Evolutionary conservation across 2,888 invertebrate species (phyloP), one percentile per base, ranked within the genome.

Genomic region (Drosophila pseudotalamancana): DNA sequence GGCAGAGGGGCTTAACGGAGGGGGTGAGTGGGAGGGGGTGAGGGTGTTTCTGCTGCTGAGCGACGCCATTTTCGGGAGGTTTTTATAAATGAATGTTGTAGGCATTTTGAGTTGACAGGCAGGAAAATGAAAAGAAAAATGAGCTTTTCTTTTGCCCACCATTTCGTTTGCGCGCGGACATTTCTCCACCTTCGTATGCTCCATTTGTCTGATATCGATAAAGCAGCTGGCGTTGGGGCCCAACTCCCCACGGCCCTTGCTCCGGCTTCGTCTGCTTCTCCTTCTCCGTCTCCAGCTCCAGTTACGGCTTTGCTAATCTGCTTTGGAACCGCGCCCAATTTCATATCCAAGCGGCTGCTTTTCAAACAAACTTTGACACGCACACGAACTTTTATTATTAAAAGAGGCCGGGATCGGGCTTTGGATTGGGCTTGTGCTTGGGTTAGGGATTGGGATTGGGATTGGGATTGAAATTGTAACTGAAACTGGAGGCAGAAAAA

Each of bases 111-210:
- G 88, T 88, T 88, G 88, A 88, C 88, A 88, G 88, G 75, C 83
- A 88, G 82, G 82, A 87, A 88, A 88, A 88, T 88, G 76, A 86
- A 84, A 81, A 88, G 87, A 88, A 88, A 88, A 88, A 87, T 87
- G 88, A 83, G 81, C 81, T 82, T 88, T 75, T 66, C 57, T 66
- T 66, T 35, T 14, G 50, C 35, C 31, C 48, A 43, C 39, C 8
- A 18, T n/a, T 29, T 25, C 54, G 18, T 34, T 25, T 32, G 18
- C 27, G 19, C 37, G 32, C 25, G 51, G 21, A 42, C 55, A 42
- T 55, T 57, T 29, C 57, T 57, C 45, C 59, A 29, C 54, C 66
- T 51, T 57, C 70, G 43, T 39, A 37, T 50, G 73, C 70, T 59
- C 63, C 74, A 75, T 69, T 68, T 75, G 73, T 37, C 57, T 69